Evolutionary conservation across 2,888 invertebrate genomes (phyloP).

Genomic region (Harpalus rubripes): DNA sequence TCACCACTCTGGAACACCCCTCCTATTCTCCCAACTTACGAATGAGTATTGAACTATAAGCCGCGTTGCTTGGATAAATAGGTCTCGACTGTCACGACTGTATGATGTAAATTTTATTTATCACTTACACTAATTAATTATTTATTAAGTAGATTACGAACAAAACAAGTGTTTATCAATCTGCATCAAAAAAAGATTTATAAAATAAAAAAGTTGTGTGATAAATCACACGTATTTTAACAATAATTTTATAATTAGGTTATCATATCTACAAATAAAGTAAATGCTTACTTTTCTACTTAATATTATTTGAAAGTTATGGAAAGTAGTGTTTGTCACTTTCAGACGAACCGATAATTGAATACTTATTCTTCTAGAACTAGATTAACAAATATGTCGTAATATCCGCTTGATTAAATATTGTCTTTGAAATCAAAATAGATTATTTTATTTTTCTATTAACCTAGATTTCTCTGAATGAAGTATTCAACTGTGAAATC

Average conservation of each 20-base stretch:
- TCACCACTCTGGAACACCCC: too few relatives aligned
- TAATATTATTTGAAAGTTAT: neutral
- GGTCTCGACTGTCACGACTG: too few relatives aligned
- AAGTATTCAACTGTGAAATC: constrained; percentile 3
- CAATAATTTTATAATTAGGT: constrained; percentile 9
- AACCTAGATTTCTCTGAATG: constrained; percentile 27
- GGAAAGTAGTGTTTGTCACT: neutral
- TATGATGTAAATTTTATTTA: too few relatives aligned
- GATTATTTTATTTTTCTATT: constrained; percentile 33
- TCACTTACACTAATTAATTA: neutral
- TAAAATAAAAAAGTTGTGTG: constrained; percentile 7
- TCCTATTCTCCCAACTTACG: too few relatives aligned
- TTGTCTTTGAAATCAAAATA: constrained; percentile 17
- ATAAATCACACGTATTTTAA: constrained; percentile 6
- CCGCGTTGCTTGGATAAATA: too few relatives aligned
- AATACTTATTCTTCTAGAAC: neutral
- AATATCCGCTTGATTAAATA: constrained; percentile 29
- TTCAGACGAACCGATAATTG: neutral
- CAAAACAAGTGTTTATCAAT: neutral
- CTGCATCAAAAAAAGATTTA: neutral
- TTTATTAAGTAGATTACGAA: neutral
- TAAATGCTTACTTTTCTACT: neutral
- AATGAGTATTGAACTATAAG: too few relatives aligned
- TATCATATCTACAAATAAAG: neutral
- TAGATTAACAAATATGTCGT: constrained; percentile 17